A percentile compares a stretch with the other conserved stretches of the same genome.
Evolutionary conservation across 2,113 vertebrate species (phyloP).

Genomic region (Procavia capensis): DNA sequence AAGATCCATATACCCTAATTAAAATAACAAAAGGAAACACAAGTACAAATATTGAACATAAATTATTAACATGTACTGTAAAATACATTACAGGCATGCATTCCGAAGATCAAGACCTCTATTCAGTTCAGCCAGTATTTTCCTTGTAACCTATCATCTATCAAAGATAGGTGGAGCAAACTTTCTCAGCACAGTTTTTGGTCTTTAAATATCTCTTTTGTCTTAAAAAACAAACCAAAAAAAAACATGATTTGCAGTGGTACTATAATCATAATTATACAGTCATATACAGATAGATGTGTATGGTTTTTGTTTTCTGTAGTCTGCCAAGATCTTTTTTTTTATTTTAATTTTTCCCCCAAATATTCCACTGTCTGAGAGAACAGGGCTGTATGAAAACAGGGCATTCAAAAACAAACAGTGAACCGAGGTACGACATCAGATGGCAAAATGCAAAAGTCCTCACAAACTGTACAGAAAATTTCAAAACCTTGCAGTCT

Average conservation of each 20-base stretch:
- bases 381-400: conserved; percentile 88
- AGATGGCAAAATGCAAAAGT: conserved; percentile 89
- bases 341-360: conserved; percentile 8
- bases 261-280: conserved; percentile 79
- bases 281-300: conserved; percentile 73
- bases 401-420: conserved; percentile 89
- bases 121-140: conserved; percentile 82
- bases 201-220: conserved; percentile 87
- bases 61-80: conserved; percentile 88
- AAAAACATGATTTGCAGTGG: conserved; percentile 82
- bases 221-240: conserved; percentile 78
- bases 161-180: conserved; percentile 75
- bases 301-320: conserved; percentile 54
- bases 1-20: conserved; percentile 87
- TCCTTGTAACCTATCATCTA: conserved; percentile 79
- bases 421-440: conserved; percentile 82
- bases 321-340: conserved; percentile 67
- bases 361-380: conserved; percentile 72
- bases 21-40: conserved; percentile 89
- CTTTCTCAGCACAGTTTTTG: conserved; percentile 91
- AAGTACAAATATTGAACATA: conserved; percentile 90
- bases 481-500: conserved; percentile 92
- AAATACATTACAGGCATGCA: conserved; percentile 91
- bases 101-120: conserved; percentile 88
- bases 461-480: conserved; percentile 92